phyloP scores from a whole-genome alignment of 1,140 invertebrate species.

The Cherax quadricarinatus region DNA sequence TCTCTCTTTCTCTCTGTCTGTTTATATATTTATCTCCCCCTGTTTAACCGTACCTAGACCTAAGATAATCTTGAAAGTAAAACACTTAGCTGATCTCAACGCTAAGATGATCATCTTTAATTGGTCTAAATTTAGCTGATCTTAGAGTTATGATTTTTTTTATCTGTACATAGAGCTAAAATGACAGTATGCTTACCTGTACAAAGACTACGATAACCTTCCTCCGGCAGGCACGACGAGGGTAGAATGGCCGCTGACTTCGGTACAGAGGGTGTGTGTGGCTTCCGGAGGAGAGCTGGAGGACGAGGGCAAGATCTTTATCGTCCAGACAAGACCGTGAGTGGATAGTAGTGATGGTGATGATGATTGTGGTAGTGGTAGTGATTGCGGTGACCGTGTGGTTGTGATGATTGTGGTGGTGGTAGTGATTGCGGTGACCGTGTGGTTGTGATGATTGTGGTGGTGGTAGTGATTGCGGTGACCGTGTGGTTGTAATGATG shows the following conservation, averaged over 20 bases:
- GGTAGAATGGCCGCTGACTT: constrained; percentile 72
- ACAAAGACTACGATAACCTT: too few relatives aligned
- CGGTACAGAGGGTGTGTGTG: constrained; percentile 70
- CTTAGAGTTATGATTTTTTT: too few relatives aligned
- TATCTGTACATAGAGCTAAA: too few relatives aligned
- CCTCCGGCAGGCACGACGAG: constrained; percentile 64
- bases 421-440: not conserved
- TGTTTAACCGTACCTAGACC: too few relatives aligned
- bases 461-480: not conserved
- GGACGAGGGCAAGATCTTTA: constrained; percentile 73
- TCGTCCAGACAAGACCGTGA: constrained; percentile 72
- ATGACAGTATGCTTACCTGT: too few relatives aligned
- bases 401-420: not conserved
- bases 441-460: not conserved
- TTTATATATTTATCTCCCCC: too few relatives aligned
- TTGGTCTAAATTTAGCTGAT: too few relatives aligned
- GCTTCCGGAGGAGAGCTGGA: constrained; percentile 69
- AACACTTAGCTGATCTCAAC: too few relatives aligned
- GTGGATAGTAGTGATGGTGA: not conserved
- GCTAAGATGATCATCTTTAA: too few relatives aligned
- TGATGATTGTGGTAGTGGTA: not conserved
- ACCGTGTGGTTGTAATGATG: not conserved
- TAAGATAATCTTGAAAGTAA: too few relatives aligned
- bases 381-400: not conserved
- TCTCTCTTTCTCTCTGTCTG: too few relatives aligned